Evolutionary conservation across 2,113 vertebrate species (phyloP).

Genomic region (Periophthalmus modestus): DNA sequence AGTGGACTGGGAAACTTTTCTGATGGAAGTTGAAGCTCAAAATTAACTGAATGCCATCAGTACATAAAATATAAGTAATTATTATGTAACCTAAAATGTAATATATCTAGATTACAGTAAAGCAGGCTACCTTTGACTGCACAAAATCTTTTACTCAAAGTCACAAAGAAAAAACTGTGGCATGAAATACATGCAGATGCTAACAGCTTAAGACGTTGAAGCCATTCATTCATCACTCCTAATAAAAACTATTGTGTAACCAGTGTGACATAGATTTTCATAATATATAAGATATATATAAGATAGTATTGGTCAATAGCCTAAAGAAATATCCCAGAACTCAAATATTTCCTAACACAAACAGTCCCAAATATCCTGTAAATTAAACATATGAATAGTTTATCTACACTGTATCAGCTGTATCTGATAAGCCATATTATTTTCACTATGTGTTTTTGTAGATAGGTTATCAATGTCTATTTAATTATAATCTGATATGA

Average conservation of each 20-base stretch:
- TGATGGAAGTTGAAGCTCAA: too few species aligned
- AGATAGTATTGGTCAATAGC: not conserved
- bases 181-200: too few species aligned
- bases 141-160: too few species aligned
- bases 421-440: not conserved
- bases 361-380: not conserved
- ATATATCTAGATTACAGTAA: too few species aligned
- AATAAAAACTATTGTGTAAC: not conserved
- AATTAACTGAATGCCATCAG: too few species aligned
- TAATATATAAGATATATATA: not conserved
- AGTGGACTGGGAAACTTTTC: too few species aligned
- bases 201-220: not conserved
- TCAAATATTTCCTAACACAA: too few species aligned
- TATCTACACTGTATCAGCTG: not conserved
- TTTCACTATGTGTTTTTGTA: not conserved
- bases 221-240: not conserved
- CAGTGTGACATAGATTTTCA: not conserved
- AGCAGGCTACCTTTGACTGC: too few species aligned
- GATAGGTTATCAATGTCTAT: not conserved
- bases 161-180: too few species aligned
- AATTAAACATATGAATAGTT: not conserved
- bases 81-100: too few species aligned
- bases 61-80: too few species aligned
- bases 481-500: not conserved
- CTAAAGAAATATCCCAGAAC: not conserved